Percentiles rank a stretch among this genome's conserved stretches.
phyloP scores from a whole-genome alignment of 2,888 invertebrate species.

The Isotomurus palustris region DNA sequence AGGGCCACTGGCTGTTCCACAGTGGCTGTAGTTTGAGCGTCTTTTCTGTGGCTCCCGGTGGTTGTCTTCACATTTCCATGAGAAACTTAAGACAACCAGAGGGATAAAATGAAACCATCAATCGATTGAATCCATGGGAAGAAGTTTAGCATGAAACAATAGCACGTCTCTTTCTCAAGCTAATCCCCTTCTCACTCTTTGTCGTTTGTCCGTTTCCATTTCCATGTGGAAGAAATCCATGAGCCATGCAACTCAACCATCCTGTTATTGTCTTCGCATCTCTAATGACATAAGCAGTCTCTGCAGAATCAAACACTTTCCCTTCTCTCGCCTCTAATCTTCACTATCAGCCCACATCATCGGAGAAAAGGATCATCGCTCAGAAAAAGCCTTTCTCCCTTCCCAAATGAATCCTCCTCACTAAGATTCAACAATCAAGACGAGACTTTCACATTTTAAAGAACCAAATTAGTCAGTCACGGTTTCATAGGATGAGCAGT shows the following conservation, averaged over 20 bases:
- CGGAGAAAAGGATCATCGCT: constrained; percentile 12
- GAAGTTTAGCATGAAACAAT: constrained; percentile 42
- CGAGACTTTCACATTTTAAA: too few species aligned
- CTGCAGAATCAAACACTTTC: constrained; percentile 14
- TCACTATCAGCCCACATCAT: constrained; percentile 3
- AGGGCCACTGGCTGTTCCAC: background rate
- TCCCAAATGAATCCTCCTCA: constrained; percentile 18
- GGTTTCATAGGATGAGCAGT: too few species aligned
- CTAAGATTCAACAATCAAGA: too few species aligned
- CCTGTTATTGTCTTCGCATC: constrained; percentile 10
- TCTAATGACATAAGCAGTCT: constrained; percentile 17
- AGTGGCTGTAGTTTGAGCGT: background rate
- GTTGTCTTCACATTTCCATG: constrained; percentile 33
- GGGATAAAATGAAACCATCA: constrained; percentile 36
- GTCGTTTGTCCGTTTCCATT: constrained; percentile 8
- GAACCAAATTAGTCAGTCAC: too few species aligned
- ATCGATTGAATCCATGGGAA: constrained; percentile 41
- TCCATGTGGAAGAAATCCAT: background rate
- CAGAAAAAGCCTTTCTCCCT: constrained; percentile 9
- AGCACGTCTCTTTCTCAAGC: constrained; percentile 16
- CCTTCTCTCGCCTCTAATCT: constrained; percentile 1
- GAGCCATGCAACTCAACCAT: constrained; percentile 3
- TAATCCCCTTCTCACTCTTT: constrained; percentile 13
- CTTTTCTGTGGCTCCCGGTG: constrained; percentile 10
- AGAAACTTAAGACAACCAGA: constrained; percentile 29